These are phyloP conservation scores for Eupithecia subumbrata DNA, from an alignment of 2,888 invertebrate genomes.

Conservation along the genomic window DNA sequence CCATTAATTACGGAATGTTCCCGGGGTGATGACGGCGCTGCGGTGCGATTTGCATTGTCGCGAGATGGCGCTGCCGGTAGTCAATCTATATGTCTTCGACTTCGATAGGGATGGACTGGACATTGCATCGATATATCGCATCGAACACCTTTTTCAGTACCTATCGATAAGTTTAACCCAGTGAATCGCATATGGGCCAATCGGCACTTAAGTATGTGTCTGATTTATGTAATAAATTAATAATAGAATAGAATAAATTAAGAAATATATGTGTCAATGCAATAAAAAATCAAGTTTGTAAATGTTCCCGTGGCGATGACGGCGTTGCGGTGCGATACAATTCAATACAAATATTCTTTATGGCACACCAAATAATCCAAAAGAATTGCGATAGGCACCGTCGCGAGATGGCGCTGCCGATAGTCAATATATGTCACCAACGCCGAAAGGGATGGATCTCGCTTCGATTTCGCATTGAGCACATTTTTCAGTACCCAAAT, in stretches of 20 bases:
- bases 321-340: constrained; percentile 15
- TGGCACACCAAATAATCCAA: no score
- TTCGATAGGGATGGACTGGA: constrained; percentile 31
- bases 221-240: no score
- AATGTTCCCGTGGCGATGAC: constrained; percentile 31
- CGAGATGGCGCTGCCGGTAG: constrained; percentile 40
- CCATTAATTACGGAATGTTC: constrained; percentile 35
- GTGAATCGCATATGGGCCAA: no score
- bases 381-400: constrained; percentile 65
- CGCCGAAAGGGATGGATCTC: no score
- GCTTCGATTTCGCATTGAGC: not conserved
- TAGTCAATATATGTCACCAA: constrained; percentile 25
- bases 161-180: no score
- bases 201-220: no score
- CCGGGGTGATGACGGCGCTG: constrained; percentile 35
- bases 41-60: constrained; percentile 70
- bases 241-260: no score
- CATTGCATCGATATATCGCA: constrained; percentile 20
- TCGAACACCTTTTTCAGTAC: not conserved
- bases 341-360: no score
- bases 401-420: constrained; percentile 49
- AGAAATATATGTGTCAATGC: no score
- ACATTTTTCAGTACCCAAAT: not conserved
- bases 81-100: constrained; percentile 28
- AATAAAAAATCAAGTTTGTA: no score